Base-by-base conservation (phyloP, 2,888 invertebrate species). In the Meandrusa payeni region DNA sequence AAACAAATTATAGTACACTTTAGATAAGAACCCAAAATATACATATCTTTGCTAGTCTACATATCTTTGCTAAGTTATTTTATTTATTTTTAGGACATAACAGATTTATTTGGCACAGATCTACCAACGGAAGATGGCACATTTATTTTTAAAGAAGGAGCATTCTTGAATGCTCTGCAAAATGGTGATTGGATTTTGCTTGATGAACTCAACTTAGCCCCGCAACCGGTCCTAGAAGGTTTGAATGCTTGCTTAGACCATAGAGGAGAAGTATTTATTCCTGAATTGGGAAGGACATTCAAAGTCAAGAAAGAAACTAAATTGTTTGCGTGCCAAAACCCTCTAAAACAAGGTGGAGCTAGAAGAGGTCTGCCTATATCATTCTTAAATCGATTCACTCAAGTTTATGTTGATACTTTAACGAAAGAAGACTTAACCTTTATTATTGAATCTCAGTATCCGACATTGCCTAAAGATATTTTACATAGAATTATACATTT, bases 231-330 rank as follows among this genome's bases (percentile, higher is more conserved):
- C 0, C 86, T 99, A 6, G 99, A 99, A 89, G 99, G 99, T 15
- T 89, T 99, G 2, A 99, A 99, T 72, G 99, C 99, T 0, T 98
- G 99, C 64, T 90, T 99, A 41, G 99, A 99, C 89, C 99, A 99
- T 72, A 90, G 99, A 60, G 97, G 97, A 0, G 97, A 98, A 81
- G 93, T 99, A 11, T 99, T 91, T 69, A 94, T 99, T 43, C 97
- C 99, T 0, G 99, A 99, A 81, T 85, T 99, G 5, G 95, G 94
- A 32, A 93, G 91, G 74, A 94, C 93, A 0, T 99, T 99, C 69
- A 88, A 90, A 47, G 91, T 98, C 0, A 92, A 90, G 64, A 74
- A 82, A 41, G 90, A 91, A 55, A 98, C 98, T 0, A 92, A 95
- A 55, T 90, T 99, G 34, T 99, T 99, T 75, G 99, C 95, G 0